Evolutionary conservation across 2,888 invertebrate genomes (phyloP).

Genomic region (Iselma pallidipennis): DNA sequence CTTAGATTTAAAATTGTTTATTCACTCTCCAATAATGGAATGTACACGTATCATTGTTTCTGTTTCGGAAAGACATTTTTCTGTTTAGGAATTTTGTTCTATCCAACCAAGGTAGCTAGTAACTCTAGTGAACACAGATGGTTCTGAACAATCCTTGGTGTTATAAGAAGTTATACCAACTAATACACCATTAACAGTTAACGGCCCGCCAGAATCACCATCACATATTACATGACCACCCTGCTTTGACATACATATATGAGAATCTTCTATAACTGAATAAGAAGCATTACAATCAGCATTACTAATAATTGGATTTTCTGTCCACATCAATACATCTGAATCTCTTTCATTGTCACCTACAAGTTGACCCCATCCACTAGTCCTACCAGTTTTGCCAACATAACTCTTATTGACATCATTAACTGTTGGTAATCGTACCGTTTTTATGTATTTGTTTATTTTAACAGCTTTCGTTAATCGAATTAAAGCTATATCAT

Average conservation of each 20-base stretch:
- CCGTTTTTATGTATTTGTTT: background rate
- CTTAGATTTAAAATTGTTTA: too few relatives aligned
- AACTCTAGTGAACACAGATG: conserved; percentile 19
- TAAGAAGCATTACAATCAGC: conserved; percentile 10
- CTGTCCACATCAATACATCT: conserved; percentile 6
- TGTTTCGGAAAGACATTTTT: too few relatives aligned
- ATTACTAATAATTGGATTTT: conserved; percentile 13
- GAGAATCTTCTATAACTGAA: conserved; percentile 8
- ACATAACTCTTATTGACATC: background rate
- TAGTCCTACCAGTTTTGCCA: background rate
- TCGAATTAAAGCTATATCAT: background rate
- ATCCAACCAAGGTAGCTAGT: conserved; percentile 22
- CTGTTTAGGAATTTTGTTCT: conserved; percentile 5
- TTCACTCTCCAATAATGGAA: too few relatives aligned
- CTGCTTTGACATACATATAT: conserved; percentile 15
- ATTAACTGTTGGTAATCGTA: background rate
- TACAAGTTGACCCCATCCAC: background rate
- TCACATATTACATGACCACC: conserved; percentile 9
- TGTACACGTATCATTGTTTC: too few relatives aligned
- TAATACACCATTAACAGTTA: conserved; percentile 11
- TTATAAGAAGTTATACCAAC: conserved; percentile 20
- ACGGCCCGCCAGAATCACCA: conserved; percentile 23
- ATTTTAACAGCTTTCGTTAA: background rate
- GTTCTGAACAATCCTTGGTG: conserved; percentile 12
- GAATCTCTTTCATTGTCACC: background rate